Evolutionary conservation across 1,140 invertebrate species (phyloP).

Genomic region (Maconellicoccus hirsutus): DNA sequence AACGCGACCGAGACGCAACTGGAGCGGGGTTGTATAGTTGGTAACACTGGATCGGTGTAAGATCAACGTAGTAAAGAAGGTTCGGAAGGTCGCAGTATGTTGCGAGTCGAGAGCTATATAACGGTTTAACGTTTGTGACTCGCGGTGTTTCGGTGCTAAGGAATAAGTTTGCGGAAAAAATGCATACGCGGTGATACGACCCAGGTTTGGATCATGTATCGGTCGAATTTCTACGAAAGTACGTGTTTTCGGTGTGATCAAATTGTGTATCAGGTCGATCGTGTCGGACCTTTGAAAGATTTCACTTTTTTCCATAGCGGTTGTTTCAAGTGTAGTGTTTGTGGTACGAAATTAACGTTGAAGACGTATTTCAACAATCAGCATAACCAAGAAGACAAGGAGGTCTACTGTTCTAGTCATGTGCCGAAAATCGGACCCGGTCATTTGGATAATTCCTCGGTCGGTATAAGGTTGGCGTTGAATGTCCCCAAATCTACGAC

Average conservation of each 20-base stretch:
- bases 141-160: no score
- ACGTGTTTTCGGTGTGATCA: conserved; percentile 74
- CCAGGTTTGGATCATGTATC: conserved; percentile 53
- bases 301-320: conserved; percentile 96
- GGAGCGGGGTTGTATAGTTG: not conserved
- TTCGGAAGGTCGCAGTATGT: not conserved
- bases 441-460: conserved; percentile 75
- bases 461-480: conserved; percentile 80
- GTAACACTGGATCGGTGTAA: conserved; percentile 11
- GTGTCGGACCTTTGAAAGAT: conserved; percentile 94
- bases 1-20: conserved; percentile 3
- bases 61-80: conserved; percentile 15
- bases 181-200: no score
- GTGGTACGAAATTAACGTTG: conserved; percentile 89
- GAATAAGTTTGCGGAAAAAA: no score
- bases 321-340: conserved; percentile 93
- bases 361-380: conserved; percentile 99
- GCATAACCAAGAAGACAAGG: conserved; percentile 87
- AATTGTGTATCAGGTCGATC: conserved; percentile 78
- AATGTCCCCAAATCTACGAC: conserved; percentile 74
- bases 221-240: conserved; percentile 79
- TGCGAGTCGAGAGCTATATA: not conserved
- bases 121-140: not conserved
- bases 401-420: conserved; percentile 93
- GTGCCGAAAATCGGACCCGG: conserved; percentile 89